These are phyloP conservation scores for Entomobrya multifasciata DNA, from an alignment of 2,888 invertebrate genomes.

Conservation along the genomic window DNA sequence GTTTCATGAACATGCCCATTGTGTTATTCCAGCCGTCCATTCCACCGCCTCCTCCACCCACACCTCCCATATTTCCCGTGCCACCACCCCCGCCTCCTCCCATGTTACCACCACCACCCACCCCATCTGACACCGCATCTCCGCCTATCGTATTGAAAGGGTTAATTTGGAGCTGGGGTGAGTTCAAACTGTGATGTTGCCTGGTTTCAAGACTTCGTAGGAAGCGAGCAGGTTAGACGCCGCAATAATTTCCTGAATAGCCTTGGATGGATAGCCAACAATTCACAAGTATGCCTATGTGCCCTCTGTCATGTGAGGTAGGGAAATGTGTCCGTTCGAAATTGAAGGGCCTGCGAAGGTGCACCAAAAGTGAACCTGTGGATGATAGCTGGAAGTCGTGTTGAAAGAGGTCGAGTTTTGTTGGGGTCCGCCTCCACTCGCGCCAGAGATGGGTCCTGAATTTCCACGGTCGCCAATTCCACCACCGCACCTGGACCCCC, in stretches of 20 bases:
- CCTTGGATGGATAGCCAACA: constrained; percentile 78
- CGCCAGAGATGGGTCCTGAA: constrained; percentile 67
- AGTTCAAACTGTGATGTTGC: constrained; percentile 79
- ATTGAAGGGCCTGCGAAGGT: constrained; percentile 79
- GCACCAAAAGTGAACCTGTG: constrained; percentile 80
- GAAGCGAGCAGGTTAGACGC: constrained; percentile 79
- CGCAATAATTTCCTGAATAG: constrained; percentile 78
- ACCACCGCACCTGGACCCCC: constrained; percentile 56
- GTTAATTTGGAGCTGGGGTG: constrained; percentile 78
- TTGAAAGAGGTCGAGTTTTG: constrained; percentile 74
- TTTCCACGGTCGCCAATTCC: constrained; percentile 73
- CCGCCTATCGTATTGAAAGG: constrained; percentile 77
- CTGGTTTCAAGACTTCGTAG: constrained; percentile 79
- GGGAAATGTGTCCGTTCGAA: constrained; percentile 79
- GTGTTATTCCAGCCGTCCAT: constrained; percentile 78
- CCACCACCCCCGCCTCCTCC: constrained; percentile 70
- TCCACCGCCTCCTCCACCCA: constrained; percentile 61
- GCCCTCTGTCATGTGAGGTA: constrained; percentile 79
- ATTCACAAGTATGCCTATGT: constrained; percentile 79
- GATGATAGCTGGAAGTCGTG: constrained; percentile 78
- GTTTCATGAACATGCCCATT: constrained; percentile 79
- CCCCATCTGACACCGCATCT: constrained; percentile 74
- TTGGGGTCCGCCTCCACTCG: constrained; percentile 65
- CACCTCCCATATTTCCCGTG: constrained; percentile 77
- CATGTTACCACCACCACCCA: constrained; percentile 74